These are phyloP conservation scores for Pelodytes ibericus DNA, from an alignment of 2,797 vertebrate genomes.

Conservation along the genomic window DNA sequence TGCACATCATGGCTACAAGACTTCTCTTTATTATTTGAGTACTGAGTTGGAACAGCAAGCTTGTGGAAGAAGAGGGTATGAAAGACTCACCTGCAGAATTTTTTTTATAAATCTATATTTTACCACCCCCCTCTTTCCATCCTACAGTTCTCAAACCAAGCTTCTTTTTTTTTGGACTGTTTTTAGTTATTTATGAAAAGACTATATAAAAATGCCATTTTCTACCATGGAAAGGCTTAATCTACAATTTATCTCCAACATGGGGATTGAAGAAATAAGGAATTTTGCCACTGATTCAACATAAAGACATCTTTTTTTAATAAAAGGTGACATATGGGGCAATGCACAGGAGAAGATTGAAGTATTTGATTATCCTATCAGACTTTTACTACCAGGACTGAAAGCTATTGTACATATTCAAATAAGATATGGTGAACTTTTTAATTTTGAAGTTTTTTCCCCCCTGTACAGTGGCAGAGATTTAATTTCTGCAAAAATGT, in stretches of 20 bases:
- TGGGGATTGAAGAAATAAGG: slow-evolving; percentile 83
- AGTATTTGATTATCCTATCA: slow-evolving; percentile 87
- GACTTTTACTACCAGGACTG: slow-evolving; percentile 86
- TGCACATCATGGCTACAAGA: slow-evolving; percentile 69
- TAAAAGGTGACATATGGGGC: slow-evolving; percentile 92
- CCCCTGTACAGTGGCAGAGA: slow-evolving; percentile 96
- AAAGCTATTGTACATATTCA: slow-evolving; percentile 79
- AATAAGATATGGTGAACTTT: slow-evolving; percentile 91
- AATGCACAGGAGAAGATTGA: slow-evolving; percentile 82
- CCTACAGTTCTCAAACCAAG: slow-evolving; percentile 51
- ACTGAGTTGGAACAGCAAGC: slow-evolving; percentile 72
- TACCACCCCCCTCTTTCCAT: background rate
- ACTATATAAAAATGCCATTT: slow-evolving; percentile 84
- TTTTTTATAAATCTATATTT: slow-evolving; percentile 55
- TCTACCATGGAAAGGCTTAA: slow-evolving; percentile 87
- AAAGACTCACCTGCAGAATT: slow-evolving; percentile 77
- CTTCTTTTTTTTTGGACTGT: slow-evolving; percentile 81
- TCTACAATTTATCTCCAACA: slow-evolving; percentile 78
- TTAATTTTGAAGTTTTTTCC: slow-evolving; percentile 71
- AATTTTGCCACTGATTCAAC: slow-evolving; percentile 78
- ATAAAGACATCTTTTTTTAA: slow-evolving; percentile 92
- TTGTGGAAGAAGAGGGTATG: slow-evolving; percentile 65
- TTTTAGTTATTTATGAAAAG: slow-evolving; percentile 94
- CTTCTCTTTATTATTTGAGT: slow-evolving; percentile 60
- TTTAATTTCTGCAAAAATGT: slow-evolving; percentile 90